Evolutionary conservation across 2,113 vertebrate genomes (phyloP).

Genomic region (Trogon surrucura): DNA sequence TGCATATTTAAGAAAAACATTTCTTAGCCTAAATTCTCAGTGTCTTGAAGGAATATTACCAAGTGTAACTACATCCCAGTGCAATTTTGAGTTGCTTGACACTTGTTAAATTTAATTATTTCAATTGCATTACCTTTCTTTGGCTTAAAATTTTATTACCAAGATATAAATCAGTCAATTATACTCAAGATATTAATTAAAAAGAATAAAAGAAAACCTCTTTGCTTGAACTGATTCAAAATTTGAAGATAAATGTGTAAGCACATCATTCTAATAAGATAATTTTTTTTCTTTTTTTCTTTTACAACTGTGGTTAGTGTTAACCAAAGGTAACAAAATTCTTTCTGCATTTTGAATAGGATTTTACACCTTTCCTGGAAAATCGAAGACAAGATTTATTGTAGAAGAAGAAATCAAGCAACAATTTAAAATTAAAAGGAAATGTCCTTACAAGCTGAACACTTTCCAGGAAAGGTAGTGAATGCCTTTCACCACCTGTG

Average conservation of each 20-base stretch:
- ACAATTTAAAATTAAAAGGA: background rate
- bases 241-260: background rate
- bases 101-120: slow-evolving; percentile 30
- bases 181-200: slow-evolving; percentile 8
- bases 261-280: background rate
- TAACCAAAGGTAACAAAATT: background rate
- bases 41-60: background rate
- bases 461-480: background rate
- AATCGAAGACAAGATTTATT: background rate
- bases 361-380: background rate
- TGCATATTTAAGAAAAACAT: background rate
- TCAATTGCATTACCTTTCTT: background rate
- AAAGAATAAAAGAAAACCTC: background rate
- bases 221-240: background rate
- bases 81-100: background rate
- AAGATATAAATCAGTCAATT: slow-evolving; percentile 30
- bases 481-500: background rate
- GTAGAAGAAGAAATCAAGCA: background rate
- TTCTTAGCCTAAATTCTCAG: background rate
- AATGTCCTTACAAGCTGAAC: background rate
- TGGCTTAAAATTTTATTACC: slow-evolving; percentile 5
- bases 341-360: background rate
- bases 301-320: background rate
- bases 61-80: background rate
- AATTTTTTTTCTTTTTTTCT: background rate